Percentiles rank a stretch among this genome's conserved stretches.
phyloP scores from a whole-genome alignment of 2,888 invertebrate genomes.

The Antheraea yamamai region DNA sequence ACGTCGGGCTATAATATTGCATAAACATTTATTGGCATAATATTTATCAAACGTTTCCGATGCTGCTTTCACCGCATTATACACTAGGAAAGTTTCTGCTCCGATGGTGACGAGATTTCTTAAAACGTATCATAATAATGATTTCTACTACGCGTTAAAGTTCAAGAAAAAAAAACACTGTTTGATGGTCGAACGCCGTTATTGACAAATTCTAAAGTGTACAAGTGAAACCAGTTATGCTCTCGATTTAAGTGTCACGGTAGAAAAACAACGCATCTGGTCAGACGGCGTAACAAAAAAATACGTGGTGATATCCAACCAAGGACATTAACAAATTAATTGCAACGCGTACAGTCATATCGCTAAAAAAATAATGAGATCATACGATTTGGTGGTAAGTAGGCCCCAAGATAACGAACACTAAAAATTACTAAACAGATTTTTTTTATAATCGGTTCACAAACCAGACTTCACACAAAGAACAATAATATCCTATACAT shows the following conservation, averaged over 20 bases:
- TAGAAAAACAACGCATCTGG: constrained; percentile 2
- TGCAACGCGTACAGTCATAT: not conserved
- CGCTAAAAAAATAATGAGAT: not conserved
- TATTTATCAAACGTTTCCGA: constrained; percentile 40
- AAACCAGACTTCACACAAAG: no score
- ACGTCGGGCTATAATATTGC: constrained; percentile 37
- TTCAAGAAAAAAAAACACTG: not conserved
- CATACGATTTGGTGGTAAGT: not conserved
- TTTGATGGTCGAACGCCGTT: constrained; percentile 8
- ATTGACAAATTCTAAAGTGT: constrained; percentile 31
- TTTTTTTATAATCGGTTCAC: not conserved
- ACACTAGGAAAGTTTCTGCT: constrained; percentile 21
- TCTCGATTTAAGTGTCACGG: constrained; percentile 54
- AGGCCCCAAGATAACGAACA: not conserved
- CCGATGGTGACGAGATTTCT: constrained; percentile 12
- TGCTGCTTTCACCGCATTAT: constrained; percentile 45
- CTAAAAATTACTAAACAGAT: not conserved
- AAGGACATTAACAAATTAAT: constrained; percentile 1
- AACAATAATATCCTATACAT: no score
- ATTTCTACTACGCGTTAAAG: not conserved
- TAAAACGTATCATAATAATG: not conserved
- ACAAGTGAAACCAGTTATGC: constrained; percentile 52
- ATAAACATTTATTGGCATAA: constrained; percentile 48
- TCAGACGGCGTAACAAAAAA: not conserved
- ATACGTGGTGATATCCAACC: not conserved